Evolutionary conservation across 2,113 vertebrate species (phyloP), one percentile per base, ranked within the genome.

Genomic region (Monopterus albus): DNA sequence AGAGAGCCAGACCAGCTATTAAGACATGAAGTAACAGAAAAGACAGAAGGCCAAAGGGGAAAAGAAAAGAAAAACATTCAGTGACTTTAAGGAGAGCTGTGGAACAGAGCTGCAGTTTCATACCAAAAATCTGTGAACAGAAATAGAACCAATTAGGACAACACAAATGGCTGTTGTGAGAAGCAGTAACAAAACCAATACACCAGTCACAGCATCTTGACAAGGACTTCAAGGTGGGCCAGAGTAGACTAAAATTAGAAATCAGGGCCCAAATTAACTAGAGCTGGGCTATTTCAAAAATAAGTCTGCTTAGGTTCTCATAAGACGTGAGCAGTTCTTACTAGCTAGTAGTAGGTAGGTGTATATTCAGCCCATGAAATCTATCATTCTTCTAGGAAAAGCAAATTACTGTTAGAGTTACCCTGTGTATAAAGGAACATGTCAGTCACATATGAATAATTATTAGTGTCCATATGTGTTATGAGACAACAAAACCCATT

Each of bases 121-220:
- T n/a, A 21, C 75, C 43, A 25, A 72, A 18, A 33, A 66, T 53
- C 45, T 59, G 21, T 15, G 35, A 62, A 69, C 62, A 73, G 52
- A 60, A 76, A 76, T 68, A 79, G 72, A 80, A 64, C 18, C 73
- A 77, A 78, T 74, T 73, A 84, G 38, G 29, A 52, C 38, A 28
- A 59, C 20, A 70, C 46, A 60, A 43, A 59, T 73, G 39, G 43
- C 61, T 62, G 55, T 52, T 49, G 51, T 50, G 51, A 57, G 60
- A 60, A 58, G 47, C 28, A 35, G 55, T 23, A 55, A 52, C 47
- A 57, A 65, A 56, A 60, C 26, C 51, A 42, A 55, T 35, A 58
- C 23, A 36, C 58, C 18, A 40, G 45, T 51, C 52, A 51, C 57
- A 39, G 67, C 68, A 29, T 65, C 55, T 56, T 70, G 25, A 74